Evolutionary conservation across 2,113 vertebrate species (phyloP).

Genomic region (Labrus mixtus): DNA sequence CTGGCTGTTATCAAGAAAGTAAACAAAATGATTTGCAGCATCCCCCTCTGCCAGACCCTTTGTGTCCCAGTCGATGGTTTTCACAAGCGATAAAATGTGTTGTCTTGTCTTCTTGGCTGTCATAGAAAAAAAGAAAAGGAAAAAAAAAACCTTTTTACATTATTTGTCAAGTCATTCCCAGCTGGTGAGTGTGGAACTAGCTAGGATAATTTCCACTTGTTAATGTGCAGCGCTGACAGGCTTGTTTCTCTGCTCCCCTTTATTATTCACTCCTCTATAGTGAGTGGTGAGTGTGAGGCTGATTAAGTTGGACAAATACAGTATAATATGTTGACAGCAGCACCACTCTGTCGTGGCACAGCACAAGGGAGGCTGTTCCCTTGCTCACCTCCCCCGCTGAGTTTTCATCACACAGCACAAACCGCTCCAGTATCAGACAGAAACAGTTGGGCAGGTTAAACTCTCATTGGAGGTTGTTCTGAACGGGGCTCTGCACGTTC

Average conservation of each 20-base stretch:
- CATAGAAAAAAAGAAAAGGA: constrained; percentile 7
- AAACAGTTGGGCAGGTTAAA: constrained; percentile 20
- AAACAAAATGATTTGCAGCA: constrained; percentile 36
- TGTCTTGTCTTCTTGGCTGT: constrained; percentile 2
- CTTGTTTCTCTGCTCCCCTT: constrained; percentile 49
- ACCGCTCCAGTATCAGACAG: constrained; percentile 19
- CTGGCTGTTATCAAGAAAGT: constrained; percentile 24
- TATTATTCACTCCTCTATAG: constrained; percentile 33
- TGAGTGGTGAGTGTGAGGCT: constrained; percentile 38
- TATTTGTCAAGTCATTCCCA: constrained; percentile 52
- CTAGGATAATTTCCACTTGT: constrained; percentile 42
- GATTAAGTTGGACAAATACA: constrained; percentile 50
- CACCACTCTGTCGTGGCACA: constrained; percentile 36
- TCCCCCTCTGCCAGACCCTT: constrained; percentile 25
- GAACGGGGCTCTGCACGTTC: neutral
- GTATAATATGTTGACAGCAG: constrained; percentile 58
- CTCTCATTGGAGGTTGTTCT: neutral
- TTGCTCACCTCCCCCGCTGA: constrained; percentile 36
- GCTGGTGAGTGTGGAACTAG: constrained; percentile 40
- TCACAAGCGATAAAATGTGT: constrained; percentile 38
- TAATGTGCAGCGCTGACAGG: constrained; percentile 46
- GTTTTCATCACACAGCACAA: constrained; percentile 43
- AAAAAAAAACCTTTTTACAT: constrained; percentile 16
- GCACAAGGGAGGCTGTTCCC: constrained; percentile 23
- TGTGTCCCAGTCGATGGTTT: constrained; percentile 17